Evolutionary conservation across 2,797 vertebrate genomes (phyloP).

Genomic region (Pelodytes ibericus): DNA sequence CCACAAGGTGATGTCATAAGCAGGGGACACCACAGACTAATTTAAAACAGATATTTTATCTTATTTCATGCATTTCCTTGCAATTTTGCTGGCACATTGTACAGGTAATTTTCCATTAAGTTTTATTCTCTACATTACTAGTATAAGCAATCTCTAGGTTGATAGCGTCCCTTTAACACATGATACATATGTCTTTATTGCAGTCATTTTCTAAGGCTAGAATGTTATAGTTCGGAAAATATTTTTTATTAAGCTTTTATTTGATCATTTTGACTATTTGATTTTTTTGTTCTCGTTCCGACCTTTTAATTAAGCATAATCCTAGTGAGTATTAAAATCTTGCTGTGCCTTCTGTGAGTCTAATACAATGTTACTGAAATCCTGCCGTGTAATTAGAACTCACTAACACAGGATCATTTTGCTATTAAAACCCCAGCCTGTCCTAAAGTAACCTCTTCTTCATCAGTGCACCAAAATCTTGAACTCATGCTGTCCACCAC

Average conservation of each 20-base stretch:
- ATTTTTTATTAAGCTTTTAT: neutral
- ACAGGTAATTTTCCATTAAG: too few species aligned
- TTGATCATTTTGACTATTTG: conserved; percentile 14
- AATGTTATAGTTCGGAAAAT: neutral
- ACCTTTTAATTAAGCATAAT: conserved; percentile 49
- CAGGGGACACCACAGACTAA: too few species aligned
- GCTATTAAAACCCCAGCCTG: conserved; percentile 25
- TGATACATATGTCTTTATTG: too few species aligned
- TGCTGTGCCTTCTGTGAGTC: conserved; percentile 29
- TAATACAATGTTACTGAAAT: conserved; percentile 41
- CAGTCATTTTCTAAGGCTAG: neutral
- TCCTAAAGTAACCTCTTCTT: conserved; percentile 35
- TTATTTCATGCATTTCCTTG: too few species aligned
- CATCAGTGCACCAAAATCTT: neutral
- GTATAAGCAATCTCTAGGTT: too few species aligned
- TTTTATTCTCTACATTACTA: too few species aligned
- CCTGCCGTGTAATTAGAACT: conserved; percentile 32
- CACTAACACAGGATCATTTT: conserved; percentile 16
- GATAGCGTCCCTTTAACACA: too few species aligned
- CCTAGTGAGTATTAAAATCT: conserved; percentile 42
- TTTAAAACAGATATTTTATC: too few species aligned
- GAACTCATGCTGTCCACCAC: neutral
- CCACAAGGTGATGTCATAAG: too few species aligned
- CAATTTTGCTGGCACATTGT: too few species aligned
- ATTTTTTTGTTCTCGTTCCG: conserved; percentile 9